Percentiles rank a stretch among this genome's conserved stretches.
These are phyloP conservation scores for Tragelaphus strepsiceros DNA, from an alignment of 2,113 vertebrate genomes.

Conservation along the genomic window DNA sequence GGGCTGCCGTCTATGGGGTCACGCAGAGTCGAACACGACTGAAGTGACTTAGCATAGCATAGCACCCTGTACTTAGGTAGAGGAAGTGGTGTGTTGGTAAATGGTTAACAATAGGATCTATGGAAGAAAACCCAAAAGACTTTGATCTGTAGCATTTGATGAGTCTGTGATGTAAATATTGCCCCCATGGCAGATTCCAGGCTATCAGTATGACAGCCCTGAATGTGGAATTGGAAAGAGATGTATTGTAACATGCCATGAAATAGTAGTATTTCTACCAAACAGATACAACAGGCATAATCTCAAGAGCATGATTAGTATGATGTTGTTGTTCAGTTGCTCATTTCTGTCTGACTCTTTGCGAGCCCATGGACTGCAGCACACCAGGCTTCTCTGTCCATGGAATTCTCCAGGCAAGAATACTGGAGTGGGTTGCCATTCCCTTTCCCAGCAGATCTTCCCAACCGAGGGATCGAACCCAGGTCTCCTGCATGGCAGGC, in stretches of 20 bases:
- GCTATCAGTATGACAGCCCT: not conserved
- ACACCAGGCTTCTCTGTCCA: not conserved
- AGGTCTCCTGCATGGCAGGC: not conserved
- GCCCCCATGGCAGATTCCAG: accelerated
- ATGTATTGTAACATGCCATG: accelerated
- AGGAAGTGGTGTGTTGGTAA: not conserved
- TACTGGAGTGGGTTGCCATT: not conserved
- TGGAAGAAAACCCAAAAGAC: not conserved
- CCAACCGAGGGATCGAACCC: not conserved
- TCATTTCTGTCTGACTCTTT: not conserved
- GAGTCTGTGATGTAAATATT: not conserved
- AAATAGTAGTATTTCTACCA: not conserved
- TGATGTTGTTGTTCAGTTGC: not conserved
- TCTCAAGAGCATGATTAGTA: not conserved
- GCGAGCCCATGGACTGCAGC: not conserved
- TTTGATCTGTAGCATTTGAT: not conserved
- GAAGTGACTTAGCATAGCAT: too few relatives aligned
- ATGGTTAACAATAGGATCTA: not conserved
- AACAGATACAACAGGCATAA: not conserved
- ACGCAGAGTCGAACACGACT: too few relatives aligned
- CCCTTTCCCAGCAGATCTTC: not conserved
- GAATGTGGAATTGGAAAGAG: not conserved
- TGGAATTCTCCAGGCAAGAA: not conserved
- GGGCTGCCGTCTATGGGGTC: too few relatives aligned
- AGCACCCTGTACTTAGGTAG: not conserved